Base-by-base conservation (phyloP, 1,140 invertebrate genomes). In the Apis cerana region DNA sequence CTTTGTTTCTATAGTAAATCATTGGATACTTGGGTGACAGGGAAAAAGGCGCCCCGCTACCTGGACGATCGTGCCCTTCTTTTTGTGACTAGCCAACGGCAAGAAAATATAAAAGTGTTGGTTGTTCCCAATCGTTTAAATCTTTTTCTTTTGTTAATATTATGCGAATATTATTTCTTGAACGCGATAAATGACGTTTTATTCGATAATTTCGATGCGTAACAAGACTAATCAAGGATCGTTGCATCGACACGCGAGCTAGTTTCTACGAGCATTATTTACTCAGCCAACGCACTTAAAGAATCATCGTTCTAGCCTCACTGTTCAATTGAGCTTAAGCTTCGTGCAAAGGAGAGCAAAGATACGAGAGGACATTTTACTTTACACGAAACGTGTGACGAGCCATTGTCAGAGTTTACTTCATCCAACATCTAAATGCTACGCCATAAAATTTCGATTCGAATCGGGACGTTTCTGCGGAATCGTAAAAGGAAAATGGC, bases 1-100 rank as follows among this genome's bases (percentile, higher is more conserved):
- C 71, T 76, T 80, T 87, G 75, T 83, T 86, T 48, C 27, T 56
- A 17, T 19, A 71, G 52, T 83, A 86, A 87, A 87, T 86, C 81
- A 83, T 75, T 56, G 61, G 58, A 67, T 50, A 65, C 79, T 64
- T 56, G 33, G 33, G 0, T 27, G 54, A 62, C 43, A 70, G 1
- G 33, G 56, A 71, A 69, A 71, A 33, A n/a, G 5, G n/a, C 72
- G 72, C 50, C 54, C 54, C 0, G 33, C 67, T 61, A 50, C 61
- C 27, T 59, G 69, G 13, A 9, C 12, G 78, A 43, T 54, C 78
- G 21, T 1, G 19, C 12, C 21, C 50, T n/a, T 12, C 56, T 15
- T 52, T 50, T 19, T 54, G 2, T 33, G 33, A 43, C 33, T 13
- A 61, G 1, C n/a, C 21, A 17, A 56, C 56, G 7, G 7, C 56